Evolutionary conservation across 2,113 vertebrate genomes (phyloP).

Genomic region (Chauna torquata): DNA sequence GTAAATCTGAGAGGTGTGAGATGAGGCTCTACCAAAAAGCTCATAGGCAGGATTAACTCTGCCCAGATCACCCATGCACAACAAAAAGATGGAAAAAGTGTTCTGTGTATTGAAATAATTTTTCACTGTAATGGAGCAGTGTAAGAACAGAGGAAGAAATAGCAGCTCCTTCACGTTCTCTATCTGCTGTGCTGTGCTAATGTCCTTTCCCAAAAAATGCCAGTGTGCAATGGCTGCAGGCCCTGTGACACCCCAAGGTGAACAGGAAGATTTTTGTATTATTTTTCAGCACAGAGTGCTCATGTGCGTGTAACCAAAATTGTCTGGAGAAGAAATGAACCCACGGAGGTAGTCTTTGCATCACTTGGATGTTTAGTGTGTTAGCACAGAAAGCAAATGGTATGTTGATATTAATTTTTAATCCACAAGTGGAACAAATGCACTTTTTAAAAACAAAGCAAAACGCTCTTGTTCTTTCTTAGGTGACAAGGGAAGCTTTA

Average conservation of each 20-base stretch:
- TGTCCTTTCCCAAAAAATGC: not conserved
- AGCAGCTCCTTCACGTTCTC: not conserved
- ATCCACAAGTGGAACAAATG: not conserved
- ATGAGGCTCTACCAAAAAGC: not conserved
- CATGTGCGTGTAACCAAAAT: not conserved
- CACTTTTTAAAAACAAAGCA: not conserved
- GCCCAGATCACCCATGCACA: not conserved
- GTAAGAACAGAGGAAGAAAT: not conserved
- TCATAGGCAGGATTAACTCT: not conserved
- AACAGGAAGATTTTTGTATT: not conserved
- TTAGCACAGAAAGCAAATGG: not conserved
- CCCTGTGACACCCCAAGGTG: too few relatives aligned
- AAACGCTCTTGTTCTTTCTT: not conserved
- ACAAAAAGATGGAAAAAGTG: not conserved
- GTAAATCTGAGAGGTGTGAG: not conserved
- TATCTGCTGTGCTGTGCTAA: rapidly evolving
- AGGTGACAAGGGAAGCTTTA: not conserved
- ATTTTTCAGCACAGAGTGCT: not conserved
- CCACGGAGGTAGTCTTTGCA: not conserved
- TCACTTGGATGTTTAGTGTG: not conserved
- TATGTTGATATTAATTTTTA: not conserved
- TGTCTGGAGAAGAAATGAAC: not conserved
- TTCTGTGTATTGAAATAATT: not conserved
- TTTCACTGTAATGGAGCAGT: too few relatives aligned
- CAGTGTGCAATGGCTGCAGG: rapidly evolving